Conservation (phyloP, 2,113 vertebrate species). For the Psilopsiagon aurifrons region DNA sequence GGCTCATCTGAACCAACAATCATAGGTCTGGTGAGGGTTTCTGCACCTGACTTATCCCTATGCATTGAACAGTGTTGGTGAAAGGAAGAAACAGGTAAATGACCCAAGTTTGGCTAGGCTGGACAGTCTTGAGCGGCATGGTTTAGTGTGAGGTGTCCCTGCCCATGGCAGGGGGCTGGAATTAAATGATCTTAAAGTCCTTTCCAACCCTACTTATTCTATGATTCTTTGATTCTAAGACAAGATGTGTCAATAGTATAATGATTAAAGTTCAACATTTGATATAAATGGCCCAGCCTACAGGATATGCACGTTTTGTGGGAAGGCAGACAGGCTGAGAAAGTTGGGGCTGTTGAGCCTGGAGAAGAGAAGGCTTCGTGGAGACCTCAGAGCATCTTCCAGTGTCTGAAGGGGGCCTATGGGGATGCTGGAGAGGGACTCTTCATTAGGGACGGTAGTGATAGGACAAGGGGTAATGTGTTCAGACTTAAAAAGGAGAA, state of each 20-base stretch:
- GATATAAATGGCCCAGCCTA: not conserved
- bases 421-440: no score
- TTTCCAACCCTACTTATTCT: not conserved
- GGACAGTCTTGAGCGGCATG: not conserved
- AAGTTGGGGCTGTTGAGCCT: no score
- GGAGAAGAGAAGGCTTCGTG: no score
- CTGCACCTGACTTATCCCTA: not conserved
- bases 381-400: no score
- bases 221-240: not conserved
- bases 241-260: accelerated
- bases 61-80: not conserved
- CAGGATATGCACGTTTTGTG: not conserved
- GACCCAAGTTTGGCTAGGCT: not conserved
- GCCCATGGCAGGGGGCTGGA: accelerated
- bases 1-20: not conserved
- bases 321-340: not conserved
- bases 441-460: no score
- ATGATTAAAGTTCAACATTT: not conserved
- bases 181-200: not conserved
- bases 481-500: no score
- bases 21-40: not conserved
- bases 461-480: no score
- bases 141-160: not conserved
- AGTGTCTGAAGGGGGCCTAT: no score
- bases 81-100: not conserved